Evolutionary conservation across 2,113 vertebrate species (phyloP), one percentile per base, ranked within the genome.

Genomic region (Meleagris gallopavo): DNA sequence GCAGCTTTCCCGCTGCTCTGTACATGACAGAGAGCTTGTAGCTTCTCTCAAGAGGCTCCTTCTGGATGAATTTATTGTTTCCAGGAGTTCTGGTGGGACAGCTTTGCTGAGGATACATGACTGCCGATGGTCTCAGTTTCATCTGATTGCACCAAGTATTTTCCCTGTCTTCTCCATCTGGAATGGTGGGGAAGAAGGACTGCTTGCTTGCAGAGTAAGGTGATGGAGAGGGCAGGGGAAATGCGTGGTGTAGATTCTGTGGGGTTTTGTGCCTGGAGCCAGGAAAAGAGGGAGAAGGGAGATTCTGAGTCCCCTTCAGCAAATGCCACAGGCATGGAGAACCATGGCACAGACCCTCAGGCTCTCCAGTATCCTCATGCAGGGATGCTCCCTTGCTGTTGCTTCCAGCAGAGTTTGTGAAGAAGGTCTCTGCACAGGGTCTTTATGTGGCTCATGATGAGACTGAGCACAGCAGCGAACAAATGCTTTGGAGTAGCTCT

Each of bases 41-140:
- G 40, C 70, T 89, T 82, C 46, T 30, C 94, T 78, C 83, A 17
- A 8, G 94, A 89, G 94, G 38, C 57, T 86, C 29, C 43, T 85
- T 32, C 71, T 86, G 82, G 84, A 83, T 94, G 95, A 96, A 95
- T 90, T 86, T 66, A 57, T 52, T 40, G 58, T 90, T 96, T 95
- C 64, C 84, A 92, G 77, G 74, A 79, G 93, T 87, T 94, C 88
- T 89, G 88, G 18, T 88, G 94, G 94, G 88, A 92, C 65, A 78
- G 81, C 75, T 94, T 83, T 55, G 43, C 75, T 0, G 4, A 92
- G 77, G 74, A 91, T 91, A 83, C 88, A 21, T 0, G 46, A 36
- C 83, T 85, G 85, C 75, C 69, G 64, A 95, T 77, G 64, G 82
- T 88, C 91, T 78, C 93, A 67, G 77, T 93, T 93, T 93, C 86